Evolutionary conservation across 2,888 invertebrate genomes (phyloP), one percentile per base, ranked within the genome.

Genomic region (Panzeria rudis): DNA sequence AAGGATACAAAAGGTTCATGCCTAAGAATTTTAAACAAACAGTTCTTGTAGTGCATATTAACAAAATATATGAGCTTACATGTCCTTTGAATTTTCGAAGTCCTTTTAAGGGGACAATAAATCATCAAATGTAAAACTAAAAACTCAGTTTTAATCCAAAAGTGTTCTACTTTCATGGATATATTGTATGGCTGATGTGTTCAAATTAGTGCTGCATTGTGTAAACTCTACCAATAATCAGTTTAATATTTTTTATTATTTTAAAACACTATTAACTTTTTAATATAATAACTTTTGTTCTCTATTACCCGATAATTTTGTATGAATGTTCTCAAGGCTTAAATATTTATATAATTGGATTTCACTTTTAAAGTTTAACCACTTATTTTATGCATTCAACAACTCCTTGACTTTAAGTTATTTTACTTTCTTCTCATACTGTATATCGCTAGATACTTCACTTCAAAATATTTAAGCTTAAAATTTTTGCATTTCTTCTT

Each of bases 341-440:
- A 44, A 44, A 44, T 44, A 15, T 50, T 17, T 17, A 1, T 20
- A 2, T 17, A 17, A 50, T 25, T 54, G 7, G 1, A 32, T 38
- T 15, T n/a, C 82, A 64, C 75, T 38, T 47, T 47, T 8, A 50
- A 41, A n/a, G n/a, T n/a, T n/a, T n/a, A n/a, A n/a, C n/a, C n/a
- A n/a, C 38, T 61, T 54, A 25, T 38, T 25, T 8, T 17, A 6
- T 38, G 15, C n/a, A n/a, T n/a, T 50, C 23, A 13, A 9, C n/a
- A 35, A 25, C 9, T 59, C 25, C 66, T 44, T 0, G 50, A 20
- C 7, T 17, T 9, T 11, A 11, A 52, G 11, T 8, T 52, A 11
- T 52, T 52, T 4, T 52, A 9, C 11, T 52, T n/a, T 23, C 20
- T 8, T 1, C 23, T 29, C 29, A 29, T 2, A 29, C 29, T 29